Base-by-base conservation (phyloP, 2,888 invertebrate genomes). In the Pinctada fucata region DNA sequence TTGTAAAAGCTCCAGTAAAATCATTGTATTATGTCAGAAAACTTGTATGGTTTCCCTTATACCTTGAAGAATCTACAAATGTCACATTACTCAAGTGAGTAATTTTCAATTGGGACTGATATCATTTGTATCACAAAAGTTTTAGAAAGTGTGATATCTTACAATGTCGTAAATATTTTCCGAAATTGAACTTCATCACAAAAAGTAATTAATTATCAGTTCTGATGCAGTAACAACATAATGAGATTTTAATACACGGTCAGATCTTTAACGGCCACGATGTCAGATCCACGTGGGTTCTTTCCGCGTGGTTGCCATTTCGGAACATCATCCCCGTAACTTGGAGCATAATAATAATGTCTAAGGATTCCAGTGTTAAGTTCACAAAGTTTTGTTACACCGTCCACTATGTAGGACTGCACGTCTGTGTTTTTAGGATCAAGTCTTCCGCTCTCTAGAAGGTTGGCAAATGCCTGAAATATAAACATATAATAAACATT, bases 321-420 rank as follows among this genome's bases (percentile, higher is more conserved):
- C 0, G 91, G 91, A 0, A 91, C 87, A 80, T 91, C 90, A 81
- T 89, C 90, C 6, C 91, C 91, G 76, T 91, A 90, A 63, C 87
- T 87, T 2, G 92, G 92, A 50, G 90, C 90, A 84, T 89, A 91
- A 84, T 91, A 92, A 79, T 91, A 91, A 83, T 88, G 90, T 51
- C 89, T 86, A 10, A 86, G 84, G n/a, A 88, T 84, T 49, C 85
- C 86, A 74, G 88, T 85, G 66, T 85, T 87, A 5, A 89, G 83
- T 81, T 91, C 89, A 75, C 89, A 83, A 1, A 92, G 83, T 76
- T 90, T 88, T 6, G 89, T 90, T 48, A 88, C 88, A 1, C 91
- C 92, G 79, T 92, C 93, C 0, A 92, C 91, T 45, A 90, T 83
- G 79, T 92, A 93, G 0, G 92, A 90, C 72, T 90, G 82, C 0